Base-by-base conservation (phyloP, 2,888 invertebrate species). In the Aspidiotus destructor region DNA sequence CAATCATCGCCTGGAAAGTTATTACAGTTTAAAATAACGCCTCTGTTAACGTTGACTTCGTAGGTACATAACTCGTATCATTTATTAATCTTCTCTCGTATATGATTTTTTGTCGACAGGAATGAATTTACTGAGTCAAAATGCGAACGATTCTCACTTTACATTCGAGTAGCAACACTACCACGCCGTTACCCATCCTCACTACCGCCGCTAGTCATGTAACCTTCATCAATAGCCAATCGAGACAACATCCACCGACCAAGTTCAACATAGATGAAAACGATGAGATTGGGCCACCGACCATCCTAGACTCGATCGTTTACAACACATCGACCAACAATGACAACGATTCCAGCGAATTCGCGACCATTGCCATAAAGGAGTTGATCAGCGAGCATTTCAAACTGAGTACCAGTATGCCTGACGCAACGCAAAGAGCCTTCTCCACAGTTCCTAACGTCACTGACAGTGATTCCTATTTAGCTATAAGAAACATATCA, bases 401-500 rank as follows among this genome's bases (percentile, higher is more conserved):
- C n/a, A 42, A 17, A 41, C 17, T 28, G 17, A 57, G 55, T 44
- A 42, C n/a, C 44, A 16, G 41, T 44, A 42, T 64, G 41, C 15
- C 55, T 57, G 44, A 28, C n/a, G 8, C 40, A 17, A 10, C 42
- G 11, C 48, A 11, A 13, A 11, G 48, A 48, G 40, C n/a, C 42
- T n/a, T 44, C n/a, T 44, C 65, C 15, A 48, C 42, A 58, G 65
- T 65, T 65, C 65, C 65, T 65, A 65, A 57, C 15, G 57, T 11
- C 17, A 41, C 44, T 28, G 65, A 65, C 9, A 15, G 17, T 44
- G 65, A 65, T 13, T 11, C 48, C 13, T 58, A 44, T 28, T 28
- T 60, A 44, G 42, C 65, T 10, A 40, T 65, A 13, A 44, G 44
- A 13, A 65, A 65, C 42, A 40, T 60, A 28, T 65, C 65, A 15